A percentile compares a stretch with the other conserved stretches of the same genome.
These are phyloP conservation scores for Drusus annulatus DNA, from an alignment of 1,140 invertebrate species.

Conservation along the genomic window DNA sequence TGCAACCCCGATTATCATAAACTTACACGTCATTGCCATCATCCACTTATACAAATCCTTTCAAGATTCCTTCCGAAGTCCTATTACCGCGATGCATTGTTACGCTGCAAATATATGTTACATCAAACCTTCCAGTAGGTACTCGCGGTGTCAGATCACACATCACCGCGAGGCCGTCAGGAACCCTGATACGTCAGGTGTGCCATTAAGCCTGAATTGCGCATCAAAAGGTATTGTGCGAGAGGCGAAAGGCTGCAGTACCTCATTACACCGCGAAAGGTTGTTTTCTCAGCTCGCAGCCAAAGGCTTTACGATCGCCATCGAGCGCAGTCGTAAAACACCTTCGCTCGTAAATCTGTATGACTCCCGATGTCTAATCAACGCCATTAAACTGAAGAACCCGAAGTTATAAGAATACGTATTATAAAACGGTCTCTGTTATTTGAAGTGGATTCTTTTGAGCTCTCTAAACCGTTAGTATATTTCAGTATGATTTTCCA, in stretches of 20 bases:
- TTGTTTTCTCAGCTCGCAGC: not conserved
- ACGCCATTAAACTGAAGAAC: conserved; percentile 19
- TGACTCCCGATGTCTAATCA: conserved; percentile 26
- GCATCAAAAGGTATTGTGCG: not conserved
- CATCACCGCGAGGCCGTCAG: not conserved
- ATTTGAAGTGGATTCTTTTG: too few species aligned
- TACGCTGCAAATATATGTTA: too few species aligned
- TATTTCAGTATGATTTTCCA: too few species aligned
- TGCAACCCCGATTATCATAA: too few species aligned
- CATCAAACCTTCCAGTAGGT: too few species aligned
- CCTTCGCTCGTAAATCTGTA: conserved; percentile 31
- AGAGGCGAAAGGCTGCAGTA: not conserved
- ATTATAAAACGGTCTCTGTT: too few species aligned
- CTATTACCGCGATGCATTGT: too few species aligned
- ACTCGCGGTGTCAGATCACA: not conserved
- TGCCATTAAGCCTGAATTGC: not conserved
- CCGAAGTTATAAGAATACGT: not conserved
- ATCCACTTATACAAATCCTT: too few species aligned
- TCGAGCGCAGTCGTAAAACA: conserved; percentile 36
- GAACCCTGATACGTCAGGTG: not conserved
- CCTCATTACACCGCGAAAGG: not conserved
- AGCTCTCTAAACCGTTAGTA: too few species aligned
- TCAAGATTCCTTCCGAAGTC: too few species aligned
- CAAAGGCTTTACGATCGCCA: conserved; percentile 29
- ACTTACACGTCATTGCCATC: too few species aligned